Evolutionary conservation across 2,113 vertebrate genomes (phyloP).

Genomic region (Balaenoptera acutorostrata): DNA sequence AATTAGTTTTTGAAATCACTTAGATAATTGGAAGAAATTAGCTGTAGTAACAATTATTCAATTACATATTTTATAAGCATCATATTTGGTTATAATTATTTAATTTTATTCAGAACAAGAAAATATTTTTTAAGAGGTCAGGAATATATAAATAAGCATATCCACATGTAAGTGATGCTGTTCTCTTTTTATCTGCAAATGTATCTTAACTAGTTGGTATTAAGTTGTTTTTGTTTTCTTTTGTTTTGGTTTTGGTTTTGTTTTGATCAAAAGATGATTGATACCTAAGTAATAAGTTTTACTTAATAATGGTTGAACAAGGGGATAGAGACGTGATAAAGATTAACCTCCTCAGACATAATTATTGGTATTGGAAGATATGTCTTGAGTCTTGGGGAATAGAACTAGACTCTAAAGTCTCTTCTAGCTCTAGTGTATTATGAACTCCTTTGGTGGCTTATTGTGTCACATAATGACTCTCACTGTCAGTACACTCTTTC

Average conservation of each 20-base stretch:
- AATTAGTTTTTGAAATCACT: background rate
- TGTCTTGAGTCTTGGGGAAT: background rate
- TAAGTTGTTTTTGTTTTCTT: background rate
- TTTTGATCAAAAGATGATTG: background rate
- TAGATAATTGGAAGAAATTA: background rate
- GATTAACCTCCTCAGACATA: background rate
- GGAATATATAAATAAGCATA: background rate
- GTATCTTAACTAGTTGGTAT: background rate
- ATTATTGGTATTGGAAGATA: background rate
- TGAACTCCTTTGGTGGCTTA: background rate
- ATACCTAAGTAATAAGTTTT: background rate
- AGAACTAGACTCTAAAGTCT: background rate
- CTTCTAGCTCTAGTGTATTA: background rate
- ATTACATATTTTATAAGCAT: background rate
- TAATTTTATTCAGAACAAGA: background rate
- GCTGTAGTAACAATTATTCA: background rate
- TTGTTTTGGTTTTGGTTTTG: background rate
- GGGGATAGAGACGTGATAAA: background rate
- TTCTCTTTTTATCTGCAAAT: background rate
- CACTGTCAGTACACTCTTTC: background rate
- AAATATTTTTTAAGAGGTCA: background rate
- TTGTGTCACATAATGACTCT: background rate
- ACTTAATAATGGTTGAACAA: background rate
- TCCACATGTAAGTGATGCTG: background rate
- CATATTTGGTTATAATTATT: background rate